These are phyloP conservation scores for Saccostrea echinata DNA, from an alignment of 1,140 invertebrate genomes.

Conservation along the genomic window DNA sequence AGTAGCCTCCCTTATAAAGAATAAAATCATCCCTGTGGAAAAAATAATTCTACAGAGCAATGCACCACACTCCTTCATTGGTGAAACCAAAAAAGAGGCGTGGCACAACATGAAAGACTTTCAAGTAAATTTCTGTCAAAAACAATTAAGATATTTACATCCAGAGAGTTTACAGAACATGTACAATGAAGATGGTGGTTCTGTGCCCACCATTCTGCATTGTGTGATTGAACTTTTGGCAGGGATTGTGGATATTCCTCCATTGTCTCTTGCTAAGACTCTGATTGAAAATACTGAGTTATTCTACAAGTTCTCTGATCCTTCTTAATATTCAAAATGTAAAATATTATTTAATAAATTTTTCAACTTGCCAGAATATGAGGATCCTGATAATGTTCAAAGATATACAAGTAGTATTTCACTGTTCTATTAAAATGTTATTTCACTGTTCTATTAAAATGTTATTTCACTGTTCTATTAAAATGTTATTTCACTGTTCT, in stretches of 20 bases:
- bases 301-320: neutral
- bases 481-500: no score
- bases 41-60: neutral
- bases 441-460: no score
- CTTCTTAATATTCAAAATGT: neutral
- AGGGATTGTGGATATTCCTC: neutral
- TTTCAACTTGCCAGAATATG: no score
- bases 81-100: neutral
- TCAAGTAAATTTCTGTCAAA: neutral
- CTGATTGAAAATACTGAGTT: neutral
- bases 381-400: no score
- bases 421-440: no score
- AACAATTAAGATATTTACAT: neutral
- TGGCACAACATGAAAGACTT: conserved; percentile 1
- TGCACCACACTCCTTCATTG: neutral
- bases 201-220: neutral
- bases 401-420: no score
- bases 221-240: neutral
- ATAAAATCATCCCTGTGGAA: neutral
- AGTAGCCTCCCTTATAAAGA: neutral
- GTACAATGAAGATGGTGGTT: neutral
- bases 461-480: no score
- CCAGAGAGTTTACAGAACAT: neutral
- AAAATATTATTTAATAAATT: no score
- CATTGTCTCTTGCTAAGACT: neutral